These are phyloP conservation scores for Chymomyza amoena DNA, from an alignment of 2,888 invertebrate genomes.

Conservation along the genomic window DNA sequence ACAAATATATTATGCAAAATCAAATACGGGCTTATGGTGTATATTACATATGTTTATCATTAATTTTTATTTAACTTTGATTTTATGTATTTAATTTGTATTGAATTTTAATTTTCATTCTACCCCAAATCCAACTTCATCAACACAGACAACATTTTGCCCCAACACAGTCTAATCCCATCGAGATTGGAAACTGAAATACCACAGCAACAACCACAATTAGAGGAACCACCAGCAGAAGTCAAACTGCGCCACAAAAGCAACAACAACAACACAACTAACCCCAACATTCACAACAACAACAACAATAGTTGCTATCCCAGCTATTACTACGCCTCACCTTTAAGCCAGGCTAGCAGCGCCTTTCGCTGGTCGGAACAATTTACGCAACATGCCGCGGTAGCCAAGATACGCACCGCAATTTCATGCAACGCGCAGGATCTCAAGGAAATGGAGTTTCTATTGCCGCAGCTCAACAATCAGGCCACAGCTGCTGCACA, in stretches of 20 bases:
- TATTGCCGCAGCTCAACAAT: conserved; percentile 59
- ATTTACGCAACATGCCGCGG: conserved; percentile 66
- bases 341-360: conserved; percentile 30
- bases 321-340: conserved; percentile 34
- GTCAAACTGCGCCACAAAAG: conserved; percentile 56
- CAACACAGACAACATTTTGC: conserved; percentile 55
- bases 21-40: neutral
- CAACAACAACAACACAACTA: conserved; percentile 40
- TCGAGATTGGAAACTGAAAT: neutral
- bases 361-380: conserved; percentile 71
- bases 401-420: conserved; percentile 71
- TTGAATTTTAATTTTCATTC: conserved; percentile 21
- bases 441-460: conserved; percentile 77
- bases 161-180: conserved; percentile 35
- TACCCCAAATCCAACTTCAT: neutral
- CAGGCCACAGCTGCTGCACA: conserved; percentile 18
- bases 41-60: conserved; percentile 12
- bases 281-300: conserved; percentile 6
- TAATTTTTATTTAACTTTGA: conserved; percentile 40
- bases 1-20: conserved; percentile 7
- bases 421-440: conserved; percentile 69
- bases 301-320: conserved; percentile 36
- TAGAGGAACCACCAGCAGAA: neutral
- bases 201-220: conserved; percentile 17
- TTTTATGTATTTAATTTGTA: conserved; percentile 30